Conservation (phyloP, 2,113 vertebrate genomes). For the Cervus canadensis region DNA sequence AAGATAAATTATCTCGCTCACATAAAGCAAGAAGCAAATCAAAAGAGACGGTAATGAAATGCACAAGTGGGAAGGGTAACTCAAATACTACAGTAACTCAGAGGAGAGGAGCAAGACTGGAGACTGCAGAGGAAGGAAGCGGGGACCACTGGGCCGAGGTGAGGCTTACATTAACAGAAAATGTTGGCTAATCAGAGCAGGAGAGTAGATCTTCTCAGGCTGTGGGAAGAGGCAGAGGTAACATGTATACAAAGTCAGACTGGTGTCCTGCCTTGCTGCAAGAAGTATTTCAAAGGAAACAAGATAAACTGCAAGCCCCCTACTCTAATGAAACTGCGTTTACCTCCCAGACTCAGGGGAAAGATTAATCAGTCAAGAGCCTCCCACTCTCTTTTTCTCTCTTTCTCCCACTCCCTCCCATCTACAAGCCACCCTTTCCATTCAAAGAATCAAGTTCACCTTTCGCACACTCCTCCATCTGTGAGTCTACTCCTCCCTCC, state of each 20-base stretch:
- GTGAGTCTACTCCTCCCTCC: neutral
- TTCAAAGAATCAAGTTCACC: neutral
- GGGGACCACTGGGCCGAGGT: fast-evolving
- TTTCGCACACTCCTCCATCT: neutral
- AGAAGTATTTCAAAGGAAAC: neutral
- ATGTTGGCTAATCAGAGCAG: neutral
- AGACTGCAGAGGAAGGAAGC: neutral
- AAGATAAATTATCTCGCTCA: neutral
- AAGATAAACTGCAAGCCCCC: neutral
- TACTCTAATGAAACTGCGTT: neutral
- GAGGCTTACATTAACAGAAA: neutral
- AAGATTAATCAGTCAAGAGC: neutral
- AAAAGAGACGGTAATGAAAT: neutral
- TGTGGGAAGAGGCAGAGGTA: neutral
- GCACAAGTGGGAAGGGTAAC: neutral
- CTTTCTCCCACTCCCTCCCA: fast-evolving
- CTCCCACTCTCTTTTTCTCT: neutral
- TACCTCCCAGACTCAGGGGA: neutral
- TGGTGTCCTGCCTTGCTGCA: neutral
- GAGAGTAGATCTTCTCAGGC: neutral
- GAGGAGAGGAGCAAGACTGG: neutral
- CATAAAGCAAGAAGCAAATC: neutral
- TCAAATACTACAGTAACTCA: neutral
- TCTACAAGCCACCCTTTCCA: neutral
- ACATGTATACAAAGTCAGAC: neutral